Base-by-base conservation (phyloP, 2,888 invertebrate species). In the Scrobipalpa atriplicella region DNA sequence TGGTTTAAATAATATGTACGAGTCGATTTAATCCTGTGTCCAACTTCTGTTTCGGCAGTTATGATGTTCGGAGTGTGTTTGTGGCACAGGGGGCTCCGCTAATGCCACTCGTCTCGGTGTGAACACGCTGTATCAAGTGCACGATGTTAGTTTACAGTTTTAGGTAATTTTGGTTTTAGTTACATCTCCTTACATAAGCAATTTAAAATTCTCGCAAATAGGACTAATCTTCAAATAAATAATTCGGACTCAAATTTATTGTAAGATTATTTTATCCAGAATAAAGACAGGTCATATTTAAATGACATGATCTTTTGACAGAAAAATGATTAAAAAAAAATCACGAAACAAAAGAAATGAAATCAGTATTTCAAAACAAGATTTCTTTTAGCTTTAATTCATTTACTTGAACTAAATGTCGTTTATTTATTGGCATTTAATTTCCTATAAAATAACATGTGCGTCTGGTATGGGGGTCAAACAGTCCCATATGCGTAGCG, bases 41-140 rank as follows among this genome's bases (percentile, higher is more conserved):
- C 75, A 85, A 87, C 85, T 88, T 87, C 79, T 80, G 81, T 84
- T 86, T 82, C 81, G 82, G 81, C 81, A 85, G 85, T 86, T 84
- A 84, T 87, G 87, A 88, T 87, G 84, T 74, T 78, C 82, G 19
- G 54, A 54, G 54, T 21, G 54, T 83, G 79, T 82, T 82, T 80
- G 54, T 79, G 82, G 75, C 79, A 80, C 76, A 77, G 83, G 82
- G 83, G 84, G 77, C 83, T 83, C 82, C 79, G 78, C 80, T 85
- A 82, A 86, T 84, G 84, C 81, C 81, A 78, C 74, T 75, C 78
- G 78, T 77, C 78, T 71, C 71, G 71, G 67, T 38, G 29, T 29
- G 36, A 38, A 58, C 38, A 21, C 21, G 54, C 54, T 58, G 16
- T 58, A 58, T 38, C 38, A 58, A 60, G 29, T 67, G 51, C 64